A percentile compares a stretch with the other conserved stretches of the same genome.
Conservation (phyloP, 1,140 invertebrate species). For the Pissodes strobi region DNA sequence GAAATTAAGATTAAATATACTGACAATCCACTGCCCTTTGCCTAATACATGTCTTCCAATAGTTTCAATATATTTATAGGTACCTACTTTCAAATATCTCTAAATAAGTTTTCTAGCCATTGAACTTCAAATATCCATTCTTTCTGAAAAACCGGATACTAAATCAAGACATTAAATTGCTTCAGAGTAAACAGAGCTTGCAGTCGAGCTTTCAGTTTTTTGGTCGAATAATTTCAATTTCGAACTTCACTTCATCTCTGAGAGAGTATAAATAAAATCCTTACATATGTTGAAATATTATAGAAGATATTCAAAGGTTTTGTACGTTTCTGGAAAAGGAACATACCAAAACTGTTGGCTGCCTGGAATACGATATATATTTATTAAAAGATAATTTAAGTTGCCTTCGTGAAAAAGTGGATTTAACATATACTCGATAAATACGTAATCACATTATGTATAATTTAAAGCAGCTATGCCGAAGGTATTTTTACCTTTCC, state of each 20-base stretch:
- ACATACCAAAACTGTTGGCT: neutral
- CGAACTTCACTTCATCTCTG: conserved; percentile 14
- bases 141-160: conserved; percentile 28
- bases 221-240: conserved; percentile 32
- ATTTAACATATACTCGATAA: too few relatives aligned
- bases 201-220: conserved; percentile 27
- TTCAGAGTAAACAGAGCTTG: conserved; percentile 28
- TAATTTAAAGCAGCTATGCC: too few relatives aligned
- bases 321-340: neutral
- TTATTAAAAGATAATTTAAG: too few relatives aligned
- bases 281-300: conserved; percentile 19
- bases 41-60: conserved; percentile 13
- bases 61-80: conserved; percentile 30
- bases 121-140: conserved; percentile 32
- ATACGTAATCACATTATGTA: too few relatives aligned
- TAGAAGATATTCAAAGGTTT: conserved; percentile 10
- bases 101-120: conserved; percentile 33
- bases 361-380: too few relatives aligned
- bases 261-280: conserved; percentile 20
- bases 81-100: conserved; percentile 30
- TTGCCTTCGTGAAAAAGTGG: too few relatives aligned
- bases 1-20: too few relatives aligned
- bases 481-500: too few relatives aligned
- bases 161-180: conserved; percentile 32
- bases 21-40: neutral